These are phyloP conservation scores for Biston stratarius DNA, from an alignment of 2,888 invertebrate genomes.

Conservation along the genomic window DNA sequence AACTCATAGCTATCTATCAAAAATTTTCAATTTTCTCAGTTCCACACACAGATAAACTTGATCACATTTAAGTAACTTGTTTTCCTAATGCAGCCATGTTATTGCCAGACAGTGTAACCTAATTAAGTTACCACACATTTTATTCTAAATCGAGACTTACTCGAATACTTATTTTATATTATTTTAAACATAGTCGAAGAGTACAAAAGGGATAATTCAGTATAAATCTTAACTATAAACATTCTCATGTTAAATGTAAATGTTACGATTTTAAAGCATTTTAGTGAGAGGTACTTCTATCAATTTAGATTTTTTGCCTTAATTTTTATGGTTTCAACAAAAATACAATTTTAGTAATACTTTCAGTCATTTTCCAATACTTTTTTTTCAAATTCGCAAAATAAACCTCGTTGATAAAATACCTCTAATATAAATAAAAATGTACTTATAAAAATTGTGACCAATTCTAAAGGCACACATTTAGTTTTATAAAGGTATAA, in stretches of 20 bases:
- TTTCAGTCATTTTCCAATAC: conserved; percentile 31
- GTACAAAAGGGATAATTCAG: conserved; percentile 45
- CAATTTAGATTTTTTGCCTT: conserved; percentile 32
- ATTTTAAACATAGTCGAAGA: conserved; percentile 44
- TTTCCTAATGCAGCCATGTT: conserved; percentile 11
- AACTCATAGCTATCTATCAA: too few relatives aligned
- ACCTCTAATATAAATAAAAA: conserved; percentile 18
- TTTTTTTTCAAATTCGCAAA: conserved; percentile 35
- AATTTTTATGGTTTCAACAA: conserved; percentile 46
- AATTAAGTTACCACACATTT: conserved; percentile 8
- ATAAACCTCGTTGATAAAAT: conserved; percentile 22
- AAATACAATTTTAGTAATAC: conserved; percentile 18
- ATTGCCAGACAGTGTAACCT: conserved; percentile 10
- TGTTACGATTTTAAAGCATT: conserved; percentile 56
- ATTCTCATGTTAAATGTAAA: conserved; percentile 51
- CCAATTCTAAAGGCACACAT: conserved; percentile 31
- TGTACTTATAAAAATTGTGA: conserved; percentile 23
- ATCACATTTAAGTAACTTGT: too few relatives aligned
- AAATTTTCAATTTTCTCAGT: too few relatives aligned
- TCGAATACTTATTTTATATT: conserved; percentile 33
- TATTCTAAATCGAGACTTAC: conserved; percentile 31
- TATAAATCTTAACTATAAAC: conserved; percentile 45
- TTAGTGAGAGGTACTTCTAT: conserved; percentile 48
- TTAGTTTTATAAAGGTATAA: conserved; percentile 13
- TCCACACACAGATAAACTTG: too few relatives aligned